phyloP scores from a whole-genome alignment of 2,888 invertebrate species.

The Geophilus truncorum region DNA sequence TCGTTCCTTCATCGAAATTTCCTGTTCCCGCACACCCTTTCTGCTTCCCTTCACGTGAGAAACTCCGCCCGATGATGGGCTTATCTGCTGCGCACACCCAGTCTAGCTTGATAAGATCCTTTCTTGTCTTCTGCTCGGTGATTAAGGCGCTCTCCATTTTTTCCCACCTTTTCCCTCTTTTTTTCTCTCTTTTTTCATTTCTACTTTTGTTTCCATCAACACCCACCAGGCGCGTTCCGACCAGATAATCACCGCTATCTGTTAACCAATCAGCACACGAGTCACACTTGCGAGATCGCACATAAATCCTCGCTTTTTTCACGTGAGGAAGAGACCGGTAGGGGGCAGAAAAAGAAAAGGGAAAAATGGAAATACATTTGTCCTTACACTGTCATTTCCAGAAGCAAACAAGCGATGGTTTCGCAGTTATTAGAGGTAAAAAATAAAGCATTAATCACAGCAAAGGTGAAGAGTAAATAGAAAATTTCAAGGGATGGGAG shows the following conservation, averaged over 20 bases:
- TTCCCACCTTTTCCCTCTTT: background rate
- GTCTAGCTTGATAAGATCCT: slow-evolving; percentile 24
- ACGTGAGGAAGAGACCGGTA: background rate
- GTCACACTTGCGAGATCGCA: slow-evolving; percentile 14
- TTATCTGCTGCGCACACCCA: slow-evolving; percentile 21
- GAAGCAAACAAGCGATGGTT: background rate
- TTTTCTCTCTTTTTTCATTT: background rate
- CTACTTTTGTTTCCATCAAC: slow-evolving; percentile 9
- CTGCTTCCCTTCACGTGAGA: slow-evolving; percentile 24
- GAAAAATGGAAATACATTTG: slow-evolving; percentile 1
- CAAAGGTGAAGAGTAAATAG: background rate
- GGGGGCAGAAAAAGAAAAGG: background rate
- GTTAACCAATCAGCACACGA: background rate
- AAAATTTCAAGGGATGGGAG: no score
- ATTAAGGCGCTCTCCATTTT: slow-evolving; percentile 20
- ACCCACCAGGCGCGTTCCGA: background rate
- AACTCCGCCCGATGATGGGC: slow-evolving; percentile 27
- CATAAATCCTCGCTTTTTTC: background rate
- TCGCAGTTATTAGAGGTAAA: background rate
- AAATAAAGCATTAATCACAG: background rate
- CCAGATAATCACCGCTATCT: slow-evolving; percentile 20
- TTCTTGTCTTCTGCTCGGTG: slow-evolving; percentile 19
- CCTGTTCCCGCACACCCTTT: slow-evolving; percentile 21
- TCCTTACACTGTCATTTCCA: slow-evolving; percentile 4
- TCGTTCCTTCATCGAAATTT: slow-evolving; percentile 27